Percentiles rank a stretch among this genome's conserved stretches.
phyloP scores from a whole-genome alignment of 2,797 vertebrate species.

The Catamblyrhynchus diadema region DNA sequence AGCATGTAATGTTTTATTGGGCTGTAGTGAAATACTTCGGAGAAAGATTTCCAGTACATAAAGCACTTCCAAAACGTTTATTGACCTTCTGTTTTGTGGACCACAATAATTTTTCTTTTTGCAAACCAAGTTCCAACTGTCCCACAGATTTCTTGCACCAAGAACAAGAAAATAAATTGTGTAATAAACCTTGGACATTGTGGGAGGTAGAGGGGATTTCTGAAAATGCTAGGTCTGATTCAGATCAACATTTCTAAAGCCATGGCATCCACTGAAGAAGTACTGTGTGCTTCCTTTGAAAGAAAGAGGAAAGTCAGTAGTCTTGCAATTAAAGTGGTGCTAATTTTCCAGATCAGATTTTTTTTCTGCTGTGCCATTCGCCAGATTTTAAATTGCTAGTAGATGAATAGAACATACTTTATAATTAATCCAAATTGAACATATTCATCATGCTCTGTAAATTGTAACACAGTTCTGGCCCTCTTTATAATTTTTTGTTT shows the following conservation, averaged over 20 bases:
- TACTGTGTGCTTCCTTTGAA: background rate
- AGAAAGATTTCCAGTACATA: slow-evolving; percentile 67
- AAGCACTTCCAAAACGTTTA: slow-evolving; percentile 36
- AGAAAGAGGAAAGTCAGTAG: background rate
- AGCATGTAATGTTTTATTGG: slow-evolving; percentile 40
- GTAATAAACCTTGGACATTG: background rate
- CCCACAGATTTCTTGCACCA: background rate
- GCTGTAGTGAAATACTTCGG: slow-evolving; percentile 18
- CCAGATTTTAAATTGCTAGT: background rate
- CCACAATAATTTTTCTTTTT: slow-evolving; percentile 35
- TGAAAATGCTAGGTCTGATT: background rate
- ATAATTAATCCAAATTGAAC: background rate
- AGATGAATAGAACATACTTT: background rate
- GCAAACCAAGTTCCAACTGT: slow-evolving; percentile 5
- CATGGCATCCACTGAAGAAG: background rate
- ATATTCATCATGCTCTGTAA: background rate
- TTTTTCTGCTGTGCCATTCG: background rate
- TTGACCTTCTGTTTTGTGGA: slow-evolving; percentile 11
- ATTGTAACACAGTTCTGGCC: background rate
- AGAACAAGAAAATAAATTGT: slow-evolving; percentile 7
- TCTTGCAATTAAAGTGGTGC: background rate
- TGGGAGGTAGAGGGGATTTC: background rate
- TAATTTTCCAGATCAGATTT: background rate
- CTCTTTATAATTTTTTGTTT: background rate
- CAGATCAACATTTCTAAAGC: background rate